Evolutionary conservation across 2,113 vertebrate genomes (phyloP), one percentile per base, ranked within the genome.

Genomic region (Siniperca knerii): DNA sequence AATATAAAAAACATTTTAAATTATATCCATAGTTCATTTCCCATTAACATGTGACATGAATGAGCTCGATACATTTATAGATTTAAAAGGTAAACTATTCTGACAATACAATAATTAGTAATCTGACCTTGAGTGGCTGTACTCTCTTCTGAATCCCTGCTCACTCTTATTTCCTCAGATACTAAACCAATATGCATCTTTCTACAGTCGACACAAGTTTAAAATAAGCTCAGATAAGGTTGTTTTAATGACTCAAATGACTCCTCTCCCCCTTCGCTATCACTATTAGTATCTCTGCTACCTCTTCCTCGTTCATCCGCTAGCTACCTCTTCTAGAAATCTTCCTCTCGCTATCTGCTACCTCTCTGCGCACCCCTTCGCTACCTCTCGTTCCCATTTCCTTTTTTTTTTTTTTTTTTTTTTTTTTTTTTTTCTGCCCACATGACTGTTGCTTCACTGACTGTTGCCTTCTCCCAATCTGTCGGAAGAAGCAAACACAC

Each of bases 241-340:
- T 5, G 23, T 74, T 65, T 72, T 76, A 71, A 73, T 66, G 75
- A 79, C 33, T 68, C 21, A 29, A 57, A 25, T 57, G 44, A 13
- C 73, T 64, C 33, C 61, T 16, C 13, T 25, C 33, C 54, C 67
- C 20, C 37, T 57, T 62, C 16, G 82, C 91, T 89, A 61, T 89
- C 83, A 86, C 93, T 85, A 89, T 93, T 92, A 87, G 86, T 52
- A 79, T 84, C 77, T 92, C 91, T 94, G 87, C 93, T 92, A 92
- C 93, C 90, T 94, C 91, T 87, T 87, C 77, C 84, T 85, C 29
- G 35, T 70, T 79, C 84, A 69, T 84, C 87, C 12, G 88, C 88
- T 94, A 90, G 94, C 92, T 95, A 93, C 93, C 93, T 94, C 93
- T 91, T 90, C 84, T 94, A 94, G 91, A 92, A 85, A 74, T 86